A percentile compares a stretch with the other conserved stretches of the same genome.
Conservation (phyloP, 2,113 vertebrate genomes). For the Calidris pugnax region DNA sequence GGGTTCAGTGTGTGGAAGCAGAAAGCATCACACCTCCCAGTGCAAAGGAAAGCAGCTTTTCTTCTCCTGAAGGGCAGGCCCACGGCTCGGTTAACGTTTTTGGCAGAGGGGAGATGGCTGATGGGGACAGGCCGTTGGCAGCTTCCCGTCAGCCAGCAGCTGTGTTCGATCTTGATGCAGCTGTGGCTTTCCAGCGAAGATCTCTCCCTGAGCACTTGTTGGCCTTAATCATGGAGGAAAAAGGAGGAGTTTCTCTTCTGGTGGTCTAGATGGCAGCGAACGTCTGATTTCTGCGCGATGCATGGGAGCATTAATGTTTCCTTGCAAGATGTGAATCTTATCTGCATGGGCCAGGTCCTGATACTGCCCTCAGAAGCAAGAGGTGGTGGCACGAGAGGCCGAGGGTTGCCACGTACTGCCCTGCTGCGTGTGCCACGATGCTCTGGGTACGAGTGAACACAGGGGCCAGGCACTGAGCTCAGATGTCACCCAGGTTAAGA, state of each 20-base stretch:
- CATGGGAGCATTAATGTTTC: neutral
- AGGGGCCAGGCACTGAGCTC: neutral
- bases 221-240: neutral
- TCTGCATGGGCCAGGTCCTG: neutral
- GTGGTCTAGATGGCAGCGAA: neutral
- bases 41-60: neutral
- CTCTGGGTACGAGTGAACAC: rapidly evolving
- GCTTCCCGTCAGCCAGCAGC: neutral
- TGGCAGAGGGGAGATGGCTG: neutral
- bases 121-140: neutral
- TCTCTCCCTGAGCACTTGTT: neutral
- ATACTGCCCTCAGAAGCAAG: neutral
- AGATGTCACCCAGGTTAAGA: neutral
- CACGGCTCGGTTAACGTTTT: rapidly evolving
- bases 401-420: neutral
- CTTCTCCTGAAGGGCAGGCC: neutral
- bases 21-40: neutral
- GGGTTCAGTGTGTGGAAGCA: neutral
- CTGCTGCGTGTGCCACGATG: rapidly evolving
- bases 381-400: rapidly evolving
- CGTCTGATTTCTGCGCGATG: rapidly evolving
- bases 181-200: neutral
- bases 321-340: conserved; percentile 4
- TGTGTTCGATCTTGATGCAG: rapidly evolving
- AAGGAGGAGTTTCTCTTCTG: neutral